Percentiles rank a stretch among this genome's conserved stretches.
phyloP scores from a whole-genome alignment of 2,888 invertebrate species.

The Stegana nigrithorax region DNA sequence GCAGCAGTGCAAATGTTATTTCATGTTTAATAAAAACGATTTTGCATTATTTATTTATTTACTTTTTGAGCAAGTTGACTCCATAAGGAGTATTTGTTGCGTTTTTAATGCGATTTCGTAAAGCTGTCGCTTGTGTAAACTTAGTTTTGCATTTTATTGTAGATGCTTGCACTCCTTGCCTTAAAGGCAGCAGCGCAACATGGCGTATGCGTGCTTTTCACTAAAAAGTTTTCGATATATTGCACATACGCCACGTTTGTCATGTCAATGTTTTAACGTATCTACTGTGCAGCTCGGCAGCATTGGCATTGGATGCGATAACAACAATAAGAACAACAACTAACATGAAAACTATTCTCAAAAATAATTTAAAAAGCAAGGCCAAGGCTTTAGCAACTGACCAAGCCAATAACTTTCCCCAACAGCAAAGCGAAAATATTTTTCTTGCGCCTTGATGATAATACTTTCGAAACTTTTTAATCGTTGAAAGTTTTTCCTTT shows the following conservation, averaged over 20 bases:
- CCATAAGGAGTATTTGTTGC: neutral
- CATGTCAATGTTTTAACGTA: neutral
- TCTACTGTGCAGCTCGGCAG: neutral
- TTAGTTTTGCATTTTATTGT: too few relatives aligned
- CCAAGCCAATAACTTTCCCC: neutral
- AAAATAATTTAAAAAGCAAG: too few relatives aligned
- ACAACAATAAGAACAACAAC: neutral
- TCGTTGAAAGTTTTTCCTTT: conserved; percentile 50
- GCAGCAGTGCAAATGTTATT: neutral
- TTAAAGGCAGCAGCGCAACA: neutral
- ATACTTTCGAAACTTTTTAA: conserved; percentile 51
- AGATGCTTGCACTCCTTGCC: too few relatives aligned
- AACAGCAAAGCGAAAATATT: neutral
- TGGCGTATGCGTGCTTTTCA: neutral
- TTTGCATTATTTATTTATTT: conserved; percentile 12
- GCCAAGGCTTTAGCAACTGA: neutral
- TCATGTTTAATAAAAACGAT: conserved; percentile 7
- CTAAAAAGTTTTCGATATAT: neutral
- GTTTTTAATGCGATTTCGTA: neutral
- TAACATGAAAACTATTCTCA: neutral
- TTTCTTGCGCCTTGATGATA: conserved; percentile 38
- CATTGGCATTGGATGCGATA: neutral
- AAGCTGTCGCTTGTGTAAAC: too few relatives aligned
- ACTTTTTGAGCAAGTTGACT: neutral
- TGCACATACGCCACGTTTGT: neutral